Percentiles rank a stretch among this genome's conserved stretches.
phyloP scores from a whole-genome alignment of 2,888 invertebrate genomes.

The Sminthurides aquaticus region DNA sequence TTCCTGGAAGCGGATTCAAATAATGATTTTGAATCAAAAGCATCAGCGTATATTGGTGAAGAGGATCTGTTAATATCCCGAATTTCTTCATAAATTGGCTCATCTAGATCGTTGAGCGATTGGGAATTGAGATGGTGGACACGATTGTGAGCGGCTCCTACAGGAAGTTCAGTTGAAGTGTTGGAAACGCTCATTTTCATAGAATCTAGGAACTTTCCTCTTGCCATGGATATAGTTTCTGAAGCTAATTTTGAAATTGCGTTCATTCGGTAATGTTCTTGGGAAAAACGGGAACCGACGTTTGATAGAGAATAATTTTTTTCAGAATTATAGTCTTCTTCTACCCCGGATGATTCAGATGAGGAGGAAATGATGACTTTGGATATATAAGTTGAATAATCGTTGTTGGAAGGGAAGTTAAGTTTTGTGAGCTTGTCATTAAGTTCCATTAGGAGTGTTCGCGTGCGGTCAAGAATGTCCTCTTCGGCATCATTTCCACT shows the following conservation, averaged over 20 bases:
- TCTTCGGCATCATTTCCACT: constrained; percentile 22
- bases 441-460: constrained; percentile 37
- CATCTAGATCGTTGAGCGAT: constrained; percentile 23
- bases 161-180: not conserved
- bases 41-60: constrained; percentile 42
- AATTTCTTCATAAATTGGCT: constrained; percentile 44
- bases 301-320: constrained; percentile 36
- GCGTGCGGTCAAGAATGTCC: constrained; percentile 32
- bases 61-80: constrained; percentile 53
- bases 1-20: constrained; percentile 73
- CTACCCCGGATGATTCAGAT: constrained; percentile 40
- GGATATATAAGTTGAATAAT: constrained; percentile 36
- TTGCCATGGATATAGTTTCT: constrained; percentile 41
- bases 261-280: constrained; percentile 34
- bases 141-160: not conserved
- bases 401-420: constrained; percentile 22
- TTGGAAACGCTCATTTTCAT: constrained; percentile 34
- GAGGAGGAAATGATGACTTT: constrained; percentile 38
- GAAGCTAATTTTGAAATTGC: constrained; percentile 33
- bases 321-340: constrained; percentile 43
- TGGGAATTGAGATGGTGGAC: too few relatives aligned
- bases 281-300: constrained; percentile 11
- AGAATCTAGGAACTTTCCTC: constrained; percentile 42
- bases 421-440: constrained; percentile 42
- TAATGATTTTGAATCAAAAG: constrained; percentile 48